A percentile compares a stretch with the other conserved stretches of the same genome.
Conservation (phyloP, 2,797 vertebrate species). For the Caiman crocodilus region DNA sequence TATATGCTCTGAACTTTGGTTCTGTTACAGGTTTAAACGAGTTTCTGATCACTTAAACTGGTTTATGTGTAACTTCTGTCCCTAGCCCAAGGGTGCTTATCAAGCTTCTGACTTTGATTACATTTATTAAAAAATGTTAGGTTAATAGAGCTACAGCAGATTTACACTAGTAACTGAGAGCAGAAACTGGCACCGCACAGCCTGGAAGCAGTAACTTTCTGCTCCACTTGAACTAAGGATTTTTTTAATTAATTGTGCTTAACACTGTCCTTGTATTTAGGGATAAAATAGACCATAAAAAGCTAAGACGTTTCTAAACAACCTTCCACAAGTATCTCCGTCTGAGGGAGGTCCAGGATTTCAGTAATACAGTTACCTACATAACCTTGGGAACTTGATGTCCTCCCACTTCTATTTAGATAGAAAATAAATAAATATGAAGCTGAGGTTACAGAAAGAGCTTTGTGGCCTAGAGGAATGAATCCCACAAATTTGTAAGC, state of each 20-base stretch:
- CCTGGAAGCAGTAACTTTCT: conserved; percentile 17
- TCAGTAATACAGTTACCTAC: neutral
- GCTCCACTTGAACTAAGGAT: neutral
- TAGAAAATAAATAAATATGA: neutral
- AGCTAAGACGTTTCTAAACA: conserved; percentile 27
- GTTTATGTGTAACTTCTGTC: too few relatives aligned
- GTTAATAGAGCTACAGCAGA: neutral
- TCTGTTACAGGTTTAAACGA: too few relatives aligned
- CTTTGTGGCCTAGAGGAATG: neutral
- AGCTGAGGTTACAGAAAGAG: neutral
- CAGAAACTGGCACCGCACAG: neutral
- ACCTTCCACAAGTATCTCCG: conserved; percentile 13
- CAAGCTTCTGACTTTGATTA: neutral
- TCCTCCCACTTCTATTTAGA: neutral
- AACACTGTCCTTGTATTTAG: neutral
- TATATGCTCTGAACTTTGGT: too few relatives aligned
- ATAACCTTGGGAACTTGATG: neutral
- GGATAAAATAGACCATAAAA: conserved; percentile 4
- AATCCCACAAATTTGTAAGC: neutral
- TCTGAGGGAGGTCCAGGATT: neutral
- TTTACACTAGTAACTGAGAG: neutral
- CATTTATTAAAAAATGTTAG: neutral
- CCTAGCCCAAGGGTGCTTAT: neutral
- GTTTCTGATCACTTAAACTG: too few relatives aligned
- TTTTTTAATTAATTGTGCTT: conserved; percentile 26